A percentile compares a stretch with the other conserved stretches of the same genome.
These are phyloP conservation scores for Anniella stebbinsi DNA, from an alignment of 2,797 vertebrate species.

Conservation along the genomic window DNA sequence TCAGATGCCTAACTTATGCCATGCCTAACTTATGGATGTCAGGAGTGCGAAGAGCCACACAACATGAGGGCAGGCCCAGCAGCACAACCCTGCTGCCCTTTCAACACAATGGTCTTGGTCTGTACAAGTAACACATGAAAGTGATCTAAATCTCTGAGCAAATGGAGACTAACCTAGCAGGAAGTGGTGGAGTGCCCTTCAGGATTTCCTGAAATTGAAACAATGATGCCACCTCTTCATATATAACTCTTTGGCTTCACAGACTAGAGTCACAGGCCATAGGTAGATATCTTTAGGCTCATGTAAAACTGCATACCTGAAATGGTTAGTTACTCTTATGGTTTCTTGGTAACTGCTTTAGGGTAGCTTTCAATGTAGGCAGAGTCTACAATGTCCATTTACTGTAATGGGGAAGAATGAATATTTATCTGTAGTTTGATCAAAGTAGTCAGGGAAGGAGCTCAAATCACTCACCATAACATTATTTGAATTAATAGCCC, in stretches of 20 bases:
- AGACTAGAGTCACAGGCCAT: background rate
- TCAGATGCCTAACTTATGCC: too few relatives aligned
- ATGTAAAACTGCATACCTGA: background rate
- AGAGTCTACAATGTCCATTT: background rate
- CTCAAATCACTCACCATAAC: background rate
- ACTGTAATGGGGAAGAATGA: background rate
- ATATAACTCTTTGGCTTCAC: background rate
- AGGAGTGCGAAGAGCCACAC: too few relatives aligned
- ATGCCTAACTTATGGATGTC: too few relatives aligned
- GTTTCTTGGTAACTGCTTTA: background rate
- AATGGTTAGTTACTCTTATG: background rate
- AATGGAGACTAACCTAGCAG: background rate
- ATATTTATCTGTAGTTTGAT: background rate
- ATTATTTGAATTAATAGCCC: slow-evolving; percentile 24
- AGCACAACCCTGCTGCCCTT: too few relatives aligned
- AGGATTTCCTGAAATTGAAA: background rate
- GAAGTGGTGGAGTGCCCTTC: background rate
- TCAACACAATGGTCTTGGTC: too few relatives aligned
- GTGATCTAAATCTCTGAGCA: background rate
- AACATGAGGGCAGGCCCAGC: too few relatives aligned
- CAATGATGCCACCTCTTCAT: too few relatives aligned
- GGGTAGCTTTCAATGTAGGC: background rate
- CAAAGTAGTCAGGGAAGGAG: background rate
- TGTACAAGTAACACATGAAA: background rate
- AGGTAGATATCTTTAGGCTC: background rate